These are phyloP conservation scores for Orius insidiosus DNA, from an alignment of 1,140 invertebrate species.

Conservation along the genomic window DNA sequence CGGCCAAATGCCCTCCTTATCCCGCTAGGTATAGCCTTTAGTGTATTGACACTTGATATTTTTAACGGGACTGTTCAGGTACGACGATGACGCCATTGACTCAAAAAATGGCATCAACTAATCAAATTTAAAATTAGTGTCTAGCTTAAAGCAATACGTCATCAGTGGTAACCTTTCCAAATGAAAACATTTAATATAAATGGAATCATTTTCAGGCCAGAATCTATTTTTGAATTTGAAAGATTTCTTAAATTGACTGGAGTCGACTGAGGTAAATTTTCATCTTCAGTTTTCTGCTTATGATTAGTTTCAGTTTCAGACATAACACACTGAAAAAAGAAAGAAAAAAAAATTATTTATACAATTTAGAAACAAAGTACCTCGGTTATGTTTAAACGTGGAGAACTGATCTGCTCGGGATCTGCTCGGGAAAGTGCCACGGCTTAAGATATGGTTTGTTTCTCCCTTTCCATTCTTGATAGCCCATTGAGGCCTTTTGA, in stretches of 20 bases:
- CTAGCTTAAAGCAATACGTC: too few relatives aligned
- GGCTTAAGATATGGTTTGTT: conserved; percentile 62
- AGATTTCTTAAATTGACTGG: conserved; percentile 11
- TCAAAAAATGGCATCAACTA: too few relatives aligned
- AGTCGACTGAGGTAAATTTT: conserved; percentile 5
- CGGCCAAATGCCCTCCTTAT: too few relatives aligned
- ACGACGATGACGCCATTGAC: too few relatives aligned
- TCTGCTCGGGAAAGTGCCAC: conserved; percentile 75
- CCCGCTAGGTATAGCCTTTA: too few relatives aligned
- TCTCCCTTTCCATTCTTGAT: conserved; percentile 60
- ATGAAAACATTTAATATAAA: too few relatives aligned
- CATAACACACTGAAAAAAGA: conserved; percentile 10
- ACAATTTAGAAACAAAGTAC: conserved; percentile 30
- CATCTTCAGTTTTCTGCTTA: conserved; percentile 9
- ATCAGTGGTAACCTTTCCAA: too few relatives aligned
- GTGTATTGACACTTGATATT: too few relatives aligned
- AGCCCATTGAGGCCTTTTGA: conserved; percentile 59
- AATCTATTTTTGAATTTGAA: conserved; percentile 9
- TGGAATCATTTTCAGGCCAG: too few relatives aligned
- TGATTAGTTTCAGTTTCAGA: conserved; percentile 7
- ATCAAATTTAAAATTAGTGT: too few relatives aligned
- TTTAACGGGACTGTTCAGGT: too few relatives aligned
- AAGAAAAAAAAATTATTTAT: neutral
- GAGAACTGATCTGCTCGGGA: conserved; percentile 57
- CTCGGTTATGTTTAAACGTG: conserved; percentile 46